Percentiles rank a stretch among this genome's conserved stretches.
Evolutionary conservation across 2,888 invertebrate species (phyloP).

Genomic region (Tanypteryx hageni): DNA sequence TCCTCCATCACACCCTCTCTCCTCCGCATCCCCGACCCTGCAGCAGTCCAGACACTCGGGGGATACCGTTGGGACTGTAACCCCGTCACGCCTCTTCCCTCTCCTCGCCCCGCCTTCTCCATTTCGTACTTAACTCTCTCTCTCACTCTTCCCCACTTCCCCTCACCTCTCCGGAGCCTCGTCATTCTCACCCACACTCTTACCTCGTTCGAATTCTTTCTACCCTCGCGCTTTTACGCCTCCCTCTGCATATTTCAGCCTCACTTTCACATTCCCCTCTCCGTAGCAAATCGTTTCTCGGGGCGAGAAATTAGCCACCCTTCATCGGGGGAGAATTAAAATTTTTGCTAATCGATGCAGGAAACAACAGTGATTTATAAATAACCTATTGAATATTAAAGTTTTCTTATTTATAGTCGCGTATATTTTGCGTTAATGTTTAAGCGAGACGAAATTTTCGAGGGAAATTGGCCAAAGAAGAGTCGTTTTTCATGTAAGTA

Average conservation of each 20-base stretch:
- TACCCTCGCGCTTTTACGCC: background rate
- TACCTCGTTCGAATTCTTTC: background rate
- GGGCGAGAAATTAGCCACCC: background rate
- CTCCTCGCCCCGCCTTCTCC: too few species aligned
- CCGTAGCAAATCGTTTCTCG: conserved; percentile 10
- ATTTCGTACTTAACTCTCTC: background rate
- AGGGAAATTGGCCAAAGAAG: too few species aligned
- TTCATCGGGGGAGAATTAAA: too few species aligned
- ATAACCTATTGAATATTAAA: too few species aligned
- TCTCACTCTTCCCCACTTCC: background rate
- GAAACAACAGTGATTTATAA: too few species aligned
- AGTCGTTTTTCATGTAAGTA: too few species aligned
- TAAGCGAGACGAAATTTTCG: too few species aligned
- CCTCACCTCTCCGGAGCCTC: background rate
- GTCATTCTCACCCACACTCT: background rate
- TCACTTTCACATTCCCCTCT: conserved; percentile 6
- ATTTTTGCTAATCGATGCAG: too few species aligned
- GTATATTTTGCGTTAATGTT: too few species aligned
- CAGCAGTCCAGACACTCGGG: background rate
- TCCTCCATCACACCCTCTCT: too few species aligned
- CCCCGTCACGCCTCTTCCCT: background rate
- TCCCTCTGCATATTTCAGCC: conserved; percentile 14
- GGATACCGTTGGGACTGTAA: conserved; percentile 16
- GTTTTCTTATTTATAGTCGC: too few species aligned
- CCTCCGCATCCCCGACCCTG: background rate